phyloP scores from a whole-genome alignment of 2,888 invertebrate species.

The Lysandra bellargus region DNA sequence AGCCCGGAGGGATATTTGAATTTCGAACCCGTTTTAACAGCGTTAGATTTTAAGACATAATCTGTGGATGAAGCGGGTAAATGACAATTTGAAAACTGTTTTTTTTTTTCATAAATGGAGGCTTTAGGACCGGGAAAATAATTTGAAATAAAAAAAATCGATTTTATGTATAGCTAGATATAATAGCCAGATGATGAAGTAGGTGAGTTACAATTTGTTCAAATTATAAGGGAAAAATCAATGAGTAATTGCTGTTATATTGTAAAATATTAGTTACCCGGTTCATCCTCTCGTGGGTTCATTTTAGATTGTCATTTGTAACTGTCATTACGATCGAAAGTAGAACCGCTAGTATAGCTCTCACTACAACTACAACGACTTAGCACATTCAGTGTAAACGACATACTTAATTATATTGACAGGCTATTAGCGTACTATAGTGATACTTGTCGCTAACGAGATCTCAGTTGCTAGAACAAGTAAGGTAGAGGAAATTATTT shows the following conservation, averaged over 20 bases:
- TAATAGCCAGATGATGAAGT: no score
- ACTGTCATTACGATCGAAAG: constrained; percentile 14
- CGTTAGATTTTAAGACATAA: neutral
- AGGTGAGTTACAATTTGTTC: no score
- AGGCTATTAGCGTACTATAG: constrained; percentile 1
- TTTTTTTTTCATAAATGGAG: no score
- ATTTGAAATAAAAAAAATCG: no score
- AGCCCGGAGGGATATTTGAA: constrained; percentile 4
- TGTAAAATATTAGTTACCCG: no score
- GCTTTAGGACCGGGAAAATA: no score
- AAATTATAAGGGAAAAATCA: no score
- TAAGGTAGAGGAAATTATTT: neutral
- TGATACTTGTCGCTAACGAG: neutral
- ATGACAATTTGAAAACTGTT: no score
- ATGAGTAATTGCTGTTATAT: no score
- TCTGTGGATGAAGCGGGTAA: no score
- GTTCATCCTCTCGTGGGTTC: no score
- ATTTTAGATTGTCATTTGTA: constrained; percentile 9
- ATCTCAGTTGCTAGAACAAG: neutral
- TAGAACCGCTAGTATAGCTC: constrained; percentile 10
- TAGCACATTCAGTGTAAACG: constrained; percentile 25
- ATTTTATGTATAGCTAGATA: no score
- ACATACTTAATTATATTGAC: constrained; percentile 10
- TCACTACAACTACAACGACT: constrained; percentile 5
- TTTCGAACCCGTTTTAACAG: constrained; percentile 9